A percentile compares a stretch with the other conserved stretches of the same genome.
Evolutionary conservation across 2,797 vertebrate species (phyloP).

Genomic region (Rhadinocentrus ornatus): DNA sequence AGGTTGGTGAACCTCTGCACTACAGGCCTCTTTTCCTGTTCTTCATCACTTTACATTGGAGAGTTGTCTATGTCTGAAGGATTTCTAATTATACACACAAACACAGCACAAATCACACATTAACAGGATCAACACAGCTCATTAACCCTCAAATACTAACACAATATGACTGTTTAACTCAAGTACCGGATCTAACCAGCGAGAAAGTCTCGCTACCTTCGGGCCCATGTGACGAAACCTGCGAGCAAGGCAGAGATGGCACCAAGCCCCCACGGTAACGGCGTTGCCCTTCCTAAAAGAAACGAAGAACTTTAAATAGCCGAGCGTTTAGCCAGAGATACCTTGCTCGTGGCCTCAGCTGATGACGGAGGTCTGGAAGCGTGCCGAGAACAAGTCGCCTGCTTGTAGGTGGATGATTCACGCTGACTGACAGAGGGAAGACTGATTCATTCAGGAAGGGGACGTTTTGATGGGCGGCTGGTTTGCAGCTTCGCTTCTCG

Average conservation of each 20-base stretch:
- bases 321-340: conserved; percentile 15
- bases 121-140: too few relatives aligned
- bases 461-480: conserved; percentile 38
- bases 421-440: conserved; percentile 49
- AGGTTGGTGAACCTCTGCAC: background rate
- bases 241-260: background rate
- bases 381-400: conserved; percentile 36
- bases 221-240: background rate
- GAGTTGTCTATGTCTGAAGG: conserved; percentile 13
- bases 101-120: background rate
- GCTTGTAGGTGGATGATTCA: conserved; percentile 68
- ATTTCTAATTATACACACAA: background rate
- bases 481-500: conserved; percentile 8
- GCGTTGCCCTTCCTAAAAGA: background rate
- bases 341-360: conserved; percentile 18
- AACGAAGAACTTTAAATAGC: conserved; percentile 38
- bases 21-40: background rate
- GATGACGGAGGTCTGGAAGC: conserved; percentile 47
- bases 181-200: background rate
- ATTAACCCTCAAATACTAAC: too few relatives aligned
- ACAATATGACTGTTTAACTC: too few relatives aligned
- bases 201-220: too few relatives aligned
- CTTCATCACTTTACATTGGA: background rate
- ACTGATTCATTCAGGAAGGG: conserved; percentile 51
- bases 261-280: background rate